Evolutionary conservation across 2,797 vertebrate species (phyloP).

Genomic region (Notolabrus celidotus): DNA sequence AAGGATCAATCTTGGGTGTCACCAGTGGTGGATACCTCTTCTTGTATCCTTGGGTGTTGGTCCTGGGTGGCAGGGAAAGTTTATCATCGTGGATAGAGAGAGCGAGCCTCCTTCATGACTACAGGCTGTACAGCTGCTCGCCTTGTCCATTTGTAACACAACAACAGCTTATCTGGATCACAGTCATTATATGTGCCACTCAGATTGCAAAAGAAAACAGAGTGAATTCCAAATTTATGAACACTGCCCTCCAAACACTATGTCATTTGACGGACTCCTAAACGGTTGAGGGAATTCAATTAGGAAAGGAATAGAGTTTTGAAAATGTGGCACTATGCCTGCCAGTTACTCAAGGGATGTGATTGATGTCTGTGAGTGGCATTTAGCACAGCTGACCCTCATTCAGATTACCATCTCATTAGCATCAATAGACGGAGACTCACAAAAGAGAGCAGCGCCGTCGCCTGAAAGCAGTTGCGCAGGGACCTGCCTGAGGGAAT

Average conservation of each 20-base stretch:
- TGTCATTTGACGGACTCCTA: slow-evolving; percentile 67
- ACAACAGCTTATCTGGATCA: slow-evolving; percentile 56
- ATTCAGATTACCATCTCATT: slow-evolving; percentile 79
- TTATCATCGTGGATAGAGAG: slow-evolving; percentile 61
- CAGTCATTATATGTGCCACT: slow-evolving; percentile 53
- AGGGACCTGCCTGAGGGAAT: slow-evolving; percentile 60
- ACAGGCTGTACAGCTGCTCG: slow-evolving; percentile 35
- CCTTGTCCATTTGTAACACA: slow-evolving; percentile 58
- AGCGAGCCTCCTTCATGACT: slow-evolving; percentile 54
- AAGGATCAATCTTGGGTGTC: slow-evolving; percentile 72
- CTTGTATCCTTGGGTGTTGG: slow-evolving; percentile 62
- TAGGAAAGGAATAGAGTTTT: slow-evolving; percentile 71
- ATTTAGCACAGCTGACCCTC: slow-evolving; percentile 77
- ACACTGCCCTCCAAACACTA: slow-evolving; percentile 51
- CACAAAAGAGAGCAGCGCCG: slow-evolving; percentile 48
- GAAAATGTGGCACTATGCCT: slow-evolving; percentile 62
- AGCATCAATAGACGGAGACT: slow-evolving; percentile 66
- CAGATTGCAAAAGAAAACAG: slow-evolving; percentile 56
- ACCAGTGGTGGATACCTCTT: slow-evolving; percentile 49
- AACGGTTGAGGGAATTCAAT: slow-evolving; percentile 74
- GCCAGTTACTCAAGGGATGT: slow-evolving; percentile 67
- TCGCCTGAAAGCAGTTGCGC: slow-evolving; percentile 52
- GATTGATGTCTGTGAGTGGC: slow-evolving; percentile 80
- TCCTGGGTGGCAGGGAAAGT: slow-evolving; percentile 58
- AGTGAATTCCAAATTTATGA: slow-evolving; percentile 59